These are phyloP conservation scores for Agonum fuliginosum DNA, from an alignment of 2,888 invertebrate species.

Conservation along the genomic window DNA sequence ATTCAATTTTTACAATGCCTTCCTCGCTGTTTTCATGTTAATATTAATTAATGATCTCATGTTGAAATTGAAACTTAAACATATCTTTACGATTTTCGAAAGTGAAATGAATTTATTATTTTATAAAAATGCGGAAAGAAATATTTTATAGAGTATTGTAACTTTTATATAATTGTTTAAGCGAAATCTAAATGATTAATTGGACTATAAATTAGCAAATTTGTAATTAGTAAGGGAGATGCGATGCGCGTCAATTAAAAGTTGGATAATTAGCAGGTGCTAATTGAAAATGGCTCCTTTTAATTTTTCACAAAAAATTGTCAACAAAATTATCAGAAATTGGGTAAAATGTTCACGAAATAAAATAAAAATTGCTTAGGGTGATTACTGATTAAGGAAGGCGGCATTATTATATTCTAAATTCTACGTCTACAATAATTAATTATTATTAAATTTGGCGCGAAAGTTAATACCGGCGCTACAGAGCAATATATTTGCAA, in stretches of 20 bases:
- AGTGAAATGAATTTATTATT: slow-evolving; percentile 7
- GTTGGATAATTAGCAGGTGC: neutral
- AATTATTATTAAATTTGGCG: too few species aligned
- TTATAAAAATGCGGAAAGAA: slow-evolving; percentile 10
- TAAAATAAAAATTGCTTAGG: too few species aligned
- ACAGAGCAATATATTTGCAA: too few species aligned
- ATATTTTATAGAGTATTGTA: slow-evolving; percentile 27
- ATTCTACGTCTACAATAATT: too few species aligned
- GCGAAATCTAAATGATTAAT: neutral
- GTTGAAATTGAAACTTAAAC: too few species aligned
- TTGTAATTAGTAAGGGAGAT: neutral
- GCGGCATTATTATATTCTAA: too few species aligned
- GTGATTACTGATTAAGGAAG: too few species aligned
- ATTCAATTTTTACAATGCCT: too few species aligned
- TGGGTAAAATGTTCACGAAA: too few species aligned
- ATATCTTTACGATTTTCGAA: slow-evolving; percentile 1
- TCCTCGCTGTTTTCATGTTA: too few species aligned
- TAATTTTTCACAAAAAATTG: neutral
- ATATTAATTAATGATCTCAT: too few species aligned
- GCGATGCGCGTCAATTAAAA: slow-evolving; percentile 3
- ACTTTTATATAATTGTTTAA: slow-evolving; percentile 34
- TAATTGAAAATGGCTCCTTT: slow-evolving; percentile 16
- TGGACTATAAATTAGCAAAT: neutral
- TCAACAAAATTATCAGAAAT: neutral
- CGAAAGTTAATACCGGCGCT: too few species aligned